Evolutionary conservation across 2,888 invertebrate genomes (phyloP).

Genomic region (Plebejus anna): DNA sequence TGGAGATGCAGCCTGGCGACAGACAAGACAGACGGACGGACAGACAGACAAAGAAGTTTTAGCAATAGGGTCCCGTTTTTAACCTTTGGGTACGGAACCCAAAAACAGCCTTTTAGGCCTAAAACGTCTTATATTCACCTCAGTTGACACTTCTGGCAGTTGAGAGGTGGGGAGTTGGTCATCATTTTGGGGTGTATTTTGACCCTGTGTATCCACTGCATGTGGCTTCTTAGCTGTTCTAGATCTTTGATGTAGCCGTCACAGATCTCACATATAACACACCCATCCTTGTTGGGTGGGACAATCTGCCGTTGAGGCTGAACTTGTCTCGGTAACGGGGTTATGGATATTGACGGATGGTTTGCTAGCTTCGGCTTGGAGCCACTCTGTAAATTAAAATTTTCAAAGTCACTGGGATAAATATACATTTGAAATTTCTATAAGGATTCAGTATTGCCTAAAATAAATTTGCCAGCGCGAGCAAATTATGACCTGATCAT

Average conservation of each 20-base stretch:
- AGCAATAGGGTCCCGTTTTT: too few species aligned
- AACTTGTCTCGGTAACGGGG: constrained; percentile 85
- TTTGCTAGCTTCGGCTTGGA: constrained; percentile 56
- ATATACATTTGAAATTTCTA: not conserved
- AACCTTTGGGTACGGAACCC: too few species aligned
- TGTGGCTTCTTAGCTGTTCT: constrained; percentile 95
- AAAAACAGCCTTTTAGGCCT: too few species aligned
- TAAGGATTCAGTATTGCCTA: not conserved
- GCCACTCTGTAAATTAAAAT: constrained; percentile 49
- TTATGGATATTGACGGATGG: constrained; percentile 91
- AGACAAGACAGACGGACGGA: too few species aligned
- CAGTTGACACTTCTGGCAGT: constrained; percentile 97
- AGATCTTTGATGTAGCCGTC: constrained; percentile 98
- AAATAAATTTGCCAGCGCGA: too few species aligned
- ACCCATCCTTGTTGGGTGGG: constrained; percentile 84
- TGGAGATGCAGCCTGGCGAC: too few species aligned
- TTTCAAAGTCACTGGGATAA: not conserved
- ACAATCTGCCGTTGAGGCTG: constrained; percentile 58
- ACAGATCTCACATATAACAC: constrained; percentile 97
- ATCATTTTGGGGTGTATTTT: constrained; percentile 98
- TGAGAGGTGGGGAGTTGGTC: constrained; percentile 94
- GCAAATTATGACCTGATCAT: too few species aligned
- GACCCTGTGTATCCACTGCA: constrained; percentile 99
- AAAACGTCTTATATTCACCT: constrained; percentile 46
- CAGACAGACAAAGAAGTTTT: too few species aligned